phyloP scores from a whole-genome alignment of 2,888 invertebrate species.

The Litoditis marina region DNA sequence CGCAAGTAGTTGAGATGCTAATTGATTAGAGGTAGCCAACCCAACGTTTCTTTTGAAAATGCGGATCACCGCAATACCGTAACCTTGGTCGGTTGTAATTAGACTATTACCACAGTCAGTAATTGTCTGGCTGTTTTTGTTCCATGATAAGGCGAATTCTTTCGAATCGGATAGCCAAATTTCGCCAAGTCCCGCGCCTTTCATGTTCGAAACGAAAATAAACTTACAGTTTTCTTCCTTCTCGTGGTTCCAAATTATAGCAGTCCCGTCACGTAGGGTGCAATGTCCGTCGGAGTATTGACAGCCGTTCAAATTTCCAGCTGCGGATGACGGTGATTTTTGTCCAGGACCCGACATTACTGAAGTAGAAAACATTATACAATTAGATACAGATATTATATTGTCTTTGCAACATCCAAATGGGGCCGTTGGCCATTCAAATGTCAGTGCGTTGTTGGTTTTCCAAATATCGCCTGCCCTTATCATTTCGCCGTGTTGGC shows the following conservation, averaged over 20 bases:
- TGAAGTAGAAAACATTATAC: not conserved
- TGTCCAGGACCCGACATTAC: not conserved
- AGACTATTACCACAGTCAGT: not conserved
- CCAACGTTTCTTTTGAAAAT: not conserved
- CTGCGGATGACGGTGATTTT: not conserved
- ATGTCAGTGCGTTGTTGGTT: not conserved
- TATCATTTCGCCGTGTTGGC: not conserved
- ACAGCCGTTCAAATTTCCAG: not conserved
- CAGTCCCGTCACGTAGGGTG: not conserved
- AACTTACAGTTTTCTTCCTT: not conserved
- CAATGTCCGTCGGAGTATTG: not conserved
- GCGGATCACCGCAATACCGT: not conserved
- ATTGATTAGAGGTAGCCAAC: constrained; percentile 9
- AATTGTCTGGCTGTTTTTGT: not conserved
- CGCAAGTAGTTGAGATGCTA: constrained; percentile 9
- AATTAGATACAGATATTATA: not conserved
- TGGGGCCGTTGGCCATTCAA: not conserved
- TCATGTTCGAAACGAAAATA: not conserved
- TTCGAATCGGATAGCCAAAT: not conserved
- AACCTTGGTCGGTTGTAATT: not conserved
- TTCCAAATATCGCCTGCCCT: not conserved
- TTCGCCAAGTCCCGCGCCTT: not conserved
- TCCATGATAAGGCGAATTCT: constrained; percentile 1
- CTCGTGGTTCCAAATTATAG: not conserved
- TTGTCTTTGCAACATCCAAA: not conserved